phyloP scores from a whole-genome alignment of 2,797 vertebrate genomes.

The Lepilemur ruficaudatus region DNA sequence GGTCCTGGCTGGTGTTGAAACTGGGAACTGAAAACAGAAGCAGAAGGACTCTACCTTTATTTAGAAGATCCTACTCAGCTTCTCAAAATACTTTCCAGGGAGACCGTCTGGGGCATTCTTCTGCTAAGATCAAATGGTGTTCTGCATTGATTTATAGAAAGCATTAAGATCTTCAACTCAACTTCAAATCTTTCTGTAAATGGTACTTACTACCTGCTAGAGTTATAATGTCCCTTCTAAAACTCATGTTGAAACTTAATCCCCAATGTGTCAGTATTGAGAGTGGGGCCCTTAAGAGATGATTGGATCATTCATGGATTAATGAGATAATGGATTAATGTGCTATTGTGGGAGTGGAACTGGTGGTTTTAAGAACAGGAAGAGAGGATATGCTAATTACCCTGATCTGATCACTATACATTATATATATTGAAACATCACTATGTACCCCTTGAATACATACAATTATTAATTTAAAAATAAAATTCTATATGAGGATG shows the following conservation, averaged over 20 bases:
- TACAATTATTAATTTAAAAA: too few relatives aligned
- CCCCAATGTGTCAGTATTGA: not conserved
- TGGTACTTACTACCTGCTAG: not conserved
- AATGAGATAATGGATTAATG: not conserved
- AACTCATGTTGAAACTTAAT: not conserved
- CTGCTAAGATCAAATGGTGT: not conserved
- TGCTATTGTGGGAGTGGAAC: not conserved
- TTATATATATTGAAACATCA: not conserved
- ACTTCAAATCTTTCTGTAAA: slow-evolving; percentile 17
- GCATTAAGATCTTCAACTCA: slow-evolving; percentile 20
- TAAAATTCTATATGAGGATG: too few relatives aligned
- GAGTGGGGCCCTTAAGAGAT: not conserved
- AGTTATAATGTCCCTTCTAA: not conserved
- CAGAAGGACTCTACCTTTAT: not conserved
- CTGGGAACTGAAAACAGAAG: not conserved
- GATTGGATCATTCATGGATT: not conserved
- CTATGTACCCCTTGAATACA: not conserved
- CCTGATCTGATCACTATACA: not conserved
- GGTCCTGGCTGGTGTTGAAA: not conserved
- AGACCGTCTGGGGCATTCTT: not conserved
- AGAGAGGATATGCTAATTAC: not conserved
- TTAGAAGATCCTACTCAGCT: not conserved
- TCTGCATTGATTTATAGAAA: not conserved
- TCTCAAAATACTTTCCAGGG: not conserved
- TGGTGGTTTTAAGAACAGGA: not conserved